Evolutionary conservation across 2,888 invertebrate genomes (phyloP), one percentile per base, ranked within the genome.

Genomic region (Ommatoiulus sabulosus): DNA sequence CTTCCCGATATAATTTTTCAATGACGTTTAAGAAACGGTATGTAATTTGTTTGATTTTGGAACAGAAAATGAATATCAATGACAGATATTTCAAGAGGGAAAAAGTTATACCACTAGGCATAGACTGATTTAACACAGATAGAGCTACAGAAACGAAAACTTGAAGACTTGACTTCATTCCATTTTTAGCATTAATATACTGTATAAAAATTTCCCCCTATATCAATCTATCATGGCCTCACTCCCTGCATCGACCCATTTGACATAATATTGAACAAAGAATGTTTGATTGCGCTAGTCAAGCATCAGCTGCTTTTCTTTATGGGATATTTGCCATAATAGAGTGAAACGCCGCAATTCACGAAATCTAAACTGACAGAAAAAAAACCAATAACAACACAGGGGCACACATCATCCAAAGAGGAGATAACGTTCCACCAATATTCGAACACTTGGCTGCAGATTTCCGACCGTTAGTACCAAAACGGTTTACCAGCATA

Each of bases 351-450:
- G 63, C 63, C 7, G 20, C 63, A 63, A 63, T 63, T n/a, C 63
- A 63, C n/a, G 63, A n/a, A 63, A 20, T 63, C 63, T 63, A 63
- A 63, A 63, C 63, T 3, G 63, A 63, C n/a, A 20, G 63, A 20
- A 63, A 17, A 52, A 63, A 63, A 63, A n/a, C 63, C 63, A 63
- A 63, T 63, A 63, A 63, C 63, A 63, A 63, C n/a, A 63, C 20
- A n/a, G n/a, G 63, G 6, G 2, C 20, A 63, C 3, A 63, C 20
- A 63, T 6, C 20, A n/a, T 12, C n/a, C n/a, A 63, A 63, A 63
- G n/a, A n/a, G n/a, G 63, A n/a, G n/a, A 52, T 3, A 52, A 15
- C 15, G 1, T 17, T 15, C 15, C 15, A 52, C 52, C 17, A 52
- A 63, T 20, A 63, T 20, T 63, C n/a, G 63, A 63, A 63, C 17